Percentiles rank a stretch among this genome's conserved stretches.
These are phyloP conservation scores for Norana najaformis DNA, from an alignment of 2,888 invertebrate genomes.

Conservation along the genomic window DNA sequence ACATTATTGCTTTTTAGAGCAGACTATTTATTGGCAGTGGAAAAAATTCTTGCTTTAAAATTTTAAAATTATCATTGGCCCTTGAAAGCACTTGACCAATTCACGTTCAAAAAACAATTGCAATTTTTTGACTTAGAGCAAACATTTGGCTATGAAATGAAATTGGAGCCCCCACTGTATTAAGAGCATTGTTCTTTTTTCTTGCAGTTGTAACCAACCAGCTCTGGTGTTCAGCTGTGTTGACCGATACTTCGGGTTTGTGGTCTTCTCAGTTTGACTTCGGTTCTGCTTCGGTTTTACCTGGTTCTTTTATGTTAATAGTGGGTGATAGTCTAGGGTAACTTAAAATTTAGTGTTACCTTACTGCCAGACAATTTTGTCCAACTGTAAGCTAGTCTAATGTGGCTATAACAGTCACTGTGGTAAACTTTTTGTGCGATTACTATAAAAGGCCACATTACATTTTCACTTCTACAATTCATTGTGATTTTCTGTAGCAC, in stretches of 20 bases:
- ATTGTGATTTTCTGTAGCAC: not conserved
- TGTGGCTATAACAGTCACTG: not conserved
- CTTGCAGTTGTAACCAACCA: not conserved
- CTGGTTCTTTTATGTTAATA: not conserved
- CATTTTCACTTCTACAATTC: not conserved
- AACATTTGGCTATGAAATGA: not conserved
- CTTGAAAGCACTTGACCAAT: not conserved
- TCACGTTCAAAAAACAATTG: not conserved
- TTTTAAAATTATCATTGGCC: not conserved
- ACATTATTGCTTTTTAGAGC: too few species aligned
- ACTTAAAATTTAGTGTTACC: not conserved
- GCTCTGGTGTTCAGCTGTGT: not conserved
- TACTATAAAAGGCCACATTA: not conserved
- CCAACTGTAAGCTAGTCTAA: not conserved
- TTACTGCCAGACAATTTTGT: not conserved
- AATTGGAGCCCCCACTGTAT: not conserved
- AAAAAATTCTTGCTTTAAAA: not conserved
- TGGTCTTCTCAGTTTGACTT: not conserved
- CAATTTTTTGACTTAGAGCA: not conserved
- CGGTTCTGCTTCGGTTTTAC: not conserved
- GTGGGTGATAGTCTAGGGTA: not conserved
- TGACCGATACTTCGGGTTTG: constrained; percentile 10
- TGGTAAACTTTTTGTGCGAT: not conserved
- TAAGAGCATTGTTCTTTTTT: not conserved
- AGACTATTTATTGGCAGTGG: not conserved